Percentiles rank a stretch among this genome's conserved stretches.
Conservation (phyloP, 1,140 invertebrate genomes). For the Paraescarpia echinospica region DNA sequence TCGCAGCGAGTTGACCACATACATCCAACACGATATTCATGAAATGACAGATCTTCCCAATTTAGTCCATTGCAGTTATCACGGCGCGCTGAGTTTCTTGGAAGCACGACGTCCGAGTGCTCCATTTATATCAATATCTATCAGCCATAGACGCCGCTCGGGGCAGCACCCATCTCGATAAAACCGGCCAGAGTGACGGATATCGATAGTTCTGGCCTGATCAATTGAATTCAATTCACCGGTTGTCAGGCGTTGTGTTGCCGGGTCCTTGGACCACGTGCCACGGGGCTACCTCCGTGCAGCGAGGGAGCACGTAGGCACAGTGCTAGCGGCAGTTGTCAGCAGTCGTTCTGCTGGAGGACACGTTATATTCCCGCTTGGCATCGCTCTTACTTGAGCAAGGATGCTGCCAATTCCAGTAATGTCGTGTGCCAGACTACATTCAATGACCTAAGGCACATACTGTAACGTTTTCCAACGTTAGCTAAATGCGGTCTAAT, state of each 20-base stretch:
- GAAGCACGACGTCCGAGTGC: background rate
- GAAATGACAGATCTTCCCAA: background rate
- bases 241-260: background rate
- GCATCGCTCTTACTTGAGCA: no score
- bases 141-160: background rate
- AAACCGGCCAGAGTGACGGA: background rate
- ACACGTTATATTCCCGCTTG: no score
- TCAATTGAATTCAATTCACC: background rate
- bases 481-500: background rate
- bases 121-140: background rate
- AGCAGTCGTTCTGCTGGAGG: no score
- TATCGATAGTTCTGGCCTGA: background rate
- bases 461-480: background rate
- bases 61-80: background rate
- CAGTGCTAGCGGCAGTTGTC: no score
- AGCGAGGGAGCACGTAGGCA: background rate
- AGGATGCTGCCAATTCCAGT: background rate
- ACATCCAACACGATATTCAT: background rate
- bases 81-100: background rate
- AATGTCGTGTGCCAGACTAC: background rate
- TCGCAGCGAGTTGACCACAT: background rate
- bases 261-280: background rate
- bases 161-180: background rate
- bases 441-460: background rate
- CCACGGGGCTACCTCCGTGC: background rate